These are phyloP conservation scores for Gallirallus australis DNA, from an alignment of 2,797 vertebrate genomes.

Conservation along the genomic window DNA sequence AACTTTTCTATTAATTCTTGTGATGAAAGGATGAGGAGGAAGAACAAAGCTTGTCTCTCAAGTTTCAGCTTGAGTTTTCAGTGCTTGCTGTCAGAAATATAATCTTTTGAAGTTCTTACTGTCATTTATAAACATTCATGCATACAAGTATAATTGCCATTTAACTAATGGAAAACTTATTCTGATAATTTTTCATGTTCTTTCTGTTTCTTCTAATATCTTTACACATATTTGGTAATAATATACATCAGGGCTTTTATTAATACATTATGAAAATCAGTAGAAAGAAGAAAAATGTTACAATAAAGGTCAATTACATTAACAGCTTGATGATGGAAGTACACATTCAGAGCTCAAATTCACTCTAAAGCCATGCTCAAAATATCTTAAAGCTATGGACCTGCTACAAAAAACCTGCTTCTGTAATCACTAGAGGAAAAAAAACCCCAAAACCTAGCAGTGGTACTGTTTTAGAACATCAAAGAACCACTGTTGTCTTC, in stretches of 20 bases:
- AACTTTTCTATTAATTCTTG: not conserved
- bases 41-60: not conserved
- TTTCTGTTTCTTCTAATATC: not conserved
- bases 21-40: not conserved
- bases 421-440: conserved; percentile 6
- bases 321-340: conserved; percentile 19
- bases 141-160: conserved; percentile 12
- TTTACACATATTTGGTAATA: conserved; percentile 19
- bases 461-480: conserved; percentile 61
- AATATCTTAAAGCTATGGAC: conserved; percentile 23
- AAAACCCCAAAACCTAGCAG: not conserved
- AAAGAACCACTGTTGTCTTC: conserved; percentile 37
- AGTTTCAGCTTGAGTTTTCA: conserved; percentile 5
- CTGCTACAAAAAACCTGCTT: not conserved
- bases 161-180: conserved; percentile 6
- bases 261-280: conserved; percentile 6
- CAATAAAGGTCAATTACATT: conserved; percentile 17
- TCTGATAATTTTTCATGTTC: conserved; percentile 16
- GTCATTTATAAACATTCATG: not conserved
- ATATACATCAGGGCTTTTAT: conserved; percentile 9
- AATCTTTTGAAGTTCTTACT: conserved; percentile 32
- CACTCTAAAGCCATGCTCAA: conserved; percentile 8
- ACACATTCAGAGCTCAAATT: conserved; percentile 10
- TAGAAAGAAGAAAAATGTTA: not conserved
- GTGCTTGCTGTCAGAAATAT: not conserved